A percentile compares a stretch with the other conserved stretches of the same genome.
Evolutionary conservation across 2,797 vertebrate species (phyloP).

Genomic region (Acanthurus leucopareius): DNA sequence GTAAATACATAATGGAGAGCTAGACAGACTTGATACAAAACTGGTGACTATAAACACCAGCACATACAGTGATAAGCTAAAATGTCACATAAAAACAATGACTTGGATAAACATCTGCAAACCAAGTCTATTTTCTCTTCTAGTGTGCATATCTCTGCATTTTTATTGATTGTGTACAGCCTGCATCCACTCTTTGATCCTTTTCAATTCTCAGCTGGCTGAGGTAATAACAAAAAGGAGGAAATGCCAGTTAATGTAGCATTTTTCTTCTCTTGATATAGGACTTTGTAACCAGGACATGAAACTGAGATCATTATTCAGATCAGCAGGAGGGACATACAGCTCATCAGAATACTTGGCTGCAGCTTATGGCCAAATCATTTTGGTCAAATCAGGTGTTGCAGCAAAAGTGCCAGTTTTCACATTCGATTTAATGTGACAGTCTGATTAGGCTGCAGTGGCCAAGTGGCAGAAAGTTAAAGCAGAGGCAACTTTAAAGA

Average conservation of each 20-base stretch:
- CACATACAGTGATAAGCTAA: neutral
- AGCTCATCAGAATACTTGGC: slow-evolving; percentile 13
- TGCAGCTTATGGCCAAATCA: slow-evolving; percentile 3
- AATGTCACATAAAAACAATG: neutral
- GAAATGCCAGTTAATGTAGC: neutral
- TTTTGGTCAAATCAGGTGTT: too few species aligned
- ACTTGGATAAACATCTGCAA: slow-evolving; percentile 3
- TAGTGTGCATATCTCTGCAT: neutral
- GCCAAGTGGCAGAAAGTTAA: too few species aligned
- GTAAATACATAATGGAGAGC: neutral
- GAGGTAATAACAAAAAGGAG: neutral
- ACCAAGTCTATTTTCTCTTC: neutral
- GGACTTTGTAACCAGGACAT: slow-evolving; percentile 21
- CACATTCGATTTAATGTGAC: too few species aligned
- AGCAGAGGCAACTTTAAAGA: too few species aligned
- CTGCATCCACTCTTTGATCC: neutral
- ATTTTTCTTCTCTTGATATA: slow-evolving; percentile 12
- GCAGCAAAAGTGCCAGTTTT: too few species aligned
- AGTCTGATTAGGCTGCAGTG: too few species aligned
- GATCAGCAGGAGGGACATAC: slow-evolving; percentile 28
- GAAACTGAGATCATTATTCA: slow-evolving; percentile 31
- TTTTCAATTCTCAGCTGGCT: neutral
- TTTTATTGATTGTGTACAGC: neutral
- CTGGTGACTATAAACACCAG: neutral
- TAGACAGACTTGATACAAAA: too few species aligned